phyloP scores from a whole-genome alignment of 2,113 vertebrate species.

The Rousettus leschenaultii region DNA sequence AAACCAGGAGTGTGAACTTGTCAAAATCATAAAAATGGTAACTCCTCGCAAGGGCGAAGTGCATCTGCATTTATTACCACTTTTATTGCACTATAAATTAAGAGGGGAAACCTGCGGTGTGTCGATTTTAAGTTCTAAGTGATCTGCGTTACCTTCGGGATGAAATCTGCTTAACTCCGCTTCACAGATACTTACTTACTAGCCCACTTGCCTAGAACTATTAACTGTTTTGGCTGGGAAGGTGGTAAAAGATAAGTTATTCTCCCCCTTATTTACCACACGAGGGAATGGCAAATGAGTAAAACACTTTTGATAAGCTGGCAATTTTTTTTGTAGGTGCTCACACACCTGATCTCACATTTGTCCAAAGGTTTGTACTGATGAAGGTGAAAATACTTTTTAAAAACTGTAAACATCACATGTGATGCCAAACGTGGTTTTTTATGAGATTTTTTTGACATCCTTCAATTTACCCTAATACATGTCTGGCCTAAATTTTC shows the following conservation, averaged over 20 bases:
- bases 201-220: not conserved
- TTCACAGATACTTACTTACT: not conserved
- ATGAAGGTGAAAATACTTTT: not conserved
- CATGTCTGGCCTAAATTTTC: not conserved
- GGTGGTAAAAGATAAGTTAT: not conserved
- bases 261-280: not conserved
- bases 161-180: not conserved
- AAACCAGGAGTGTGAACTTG: conserved; percentile 71
- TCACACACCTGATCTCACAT: not conserved
- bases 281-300: not conserved
- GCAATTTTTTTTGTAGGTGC: not conserved
- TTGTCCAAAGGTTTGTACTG: conserved; percentile 24
- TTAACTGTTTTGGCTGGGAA: not conserved
- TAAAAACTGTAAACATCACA: not conserved
- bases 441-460: not conserved
- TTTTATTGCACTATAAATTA: conserved; percentile 67
- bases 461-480: not conserved
- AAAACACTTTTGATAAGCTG: not conserved
- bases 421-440: not conserved
- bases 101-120: conserved; percentile 13
- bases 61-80: conserved; percentile 40
- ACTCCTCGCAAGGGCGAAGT: conserved; percentile 58
- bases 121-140: conserved; percentile 41
- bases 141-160: not conserved
- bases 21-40: conserved; percentile 65